These are phyloP conservation scores for Lacerta agilis DNA, from an alignment of 2,797 vertebrate genomes.

Conservation along the genomic window DNA sequence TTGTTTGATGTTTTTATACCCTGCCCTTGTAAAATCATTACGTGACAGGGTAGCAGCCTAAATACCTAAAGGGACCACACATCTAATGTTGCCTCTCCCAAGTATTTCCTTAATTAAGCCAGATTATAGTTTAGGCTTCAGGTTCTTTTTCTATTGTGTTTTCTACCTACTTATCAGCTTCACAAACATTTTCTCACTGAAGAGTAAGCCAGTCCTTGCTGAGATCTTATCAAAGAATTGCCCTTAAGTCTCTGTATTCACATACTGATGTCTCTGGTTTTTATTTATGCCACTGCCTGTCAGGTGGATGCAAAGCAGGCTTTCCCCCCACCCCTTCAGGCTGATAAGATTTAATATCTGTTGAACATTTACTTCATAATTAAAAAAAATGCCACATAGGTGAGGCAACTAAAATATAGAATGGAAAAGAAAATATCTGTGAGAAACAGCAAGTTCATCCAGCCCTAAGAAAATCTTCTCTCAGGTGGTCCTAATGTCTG, in stretches of 20 bases:
- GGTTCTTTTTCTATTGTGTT: background rate
- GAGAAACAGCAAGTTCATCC: slow-evolving; percentile 10
- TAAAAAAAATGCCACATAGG: background rate
- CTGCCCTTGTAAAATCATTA: too few relatives aligned
- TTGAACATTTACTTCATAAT: slow-evolving; percentile 26
- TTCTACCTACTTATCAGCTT: background rate
- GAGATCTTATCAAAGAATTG: background rate
- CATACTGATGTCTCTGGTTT: slow-evolving; percentile 17
- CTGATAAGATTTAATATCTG: slow-evolving; percentile 7
- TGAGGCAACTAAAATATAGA: background rate
- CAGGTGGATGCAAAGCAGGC: slow-evolving; percentile 6
- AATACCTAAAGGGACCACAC: too few relatives aligned
- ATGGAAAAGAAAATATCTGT: background rate
- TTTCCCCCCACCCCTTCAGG: background rate
- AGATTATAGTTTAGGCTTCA: background rate
- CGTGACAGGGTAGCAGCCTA: too few relatives aligned
- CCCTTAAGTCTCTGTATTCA: background rate
- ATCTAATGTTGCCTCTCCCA: background rate
- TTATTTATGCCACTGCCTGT: background rate
- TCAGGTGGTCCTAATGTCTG: background rate
- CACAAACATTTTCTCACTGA: background rate
- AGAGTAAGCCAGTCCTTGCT: background rate
- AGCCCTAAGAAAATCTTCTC: background rate
- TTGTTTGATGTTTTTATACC: too few relatives aligned
- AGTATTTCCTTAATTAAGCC: background rate